Percentiles rank a stretch among this genome's conserved stretches.
Conservation (phyloP, 2,797 vertebrate species). For the Labeo calbasu region DNA sequence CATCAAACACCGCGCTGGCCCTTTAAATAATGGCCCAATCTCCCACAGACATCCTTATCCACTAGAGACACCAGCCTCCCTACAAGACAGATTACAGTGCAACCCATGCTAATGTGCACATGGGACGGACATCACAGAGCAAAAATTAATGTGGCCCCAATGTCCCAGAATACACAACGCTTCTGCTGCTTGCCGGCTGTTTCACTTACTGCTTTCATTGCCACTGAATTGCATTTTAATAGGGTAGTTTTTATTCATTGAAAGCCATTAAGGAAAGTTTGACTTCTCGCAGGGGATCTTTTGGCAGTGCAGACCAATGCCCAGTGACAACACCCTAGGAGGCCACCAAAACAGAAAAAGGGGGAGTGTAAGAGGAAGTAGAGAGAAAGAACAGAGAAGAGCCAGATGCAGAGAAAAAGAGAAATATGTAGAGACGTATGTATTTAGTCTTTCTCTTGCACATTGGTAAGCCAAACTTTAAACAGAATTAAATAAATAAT, state of each 20-base stretch:
- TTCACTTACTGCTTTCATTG: slow-evolving; percentile 83
- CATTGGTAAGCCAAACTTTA: slow-evolving; percentile 7
- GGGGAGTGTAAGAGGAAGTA: slow-evolving; percentile 9
- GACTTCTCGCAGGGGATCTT: slow-evolving; percentile 76
- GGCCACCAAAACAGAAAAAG: slow-evolving; percentile 43
- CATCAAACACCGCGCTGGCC: slow-evolving; percentile 59
- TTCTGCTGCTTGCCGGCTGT: slow-evolving; percentile 80
- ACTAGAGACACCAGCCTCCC: slow-evolving; percentile 77
- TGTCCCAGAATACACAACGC: slow-evolving; percentile 81
- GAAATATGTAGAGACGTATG: not conserved
- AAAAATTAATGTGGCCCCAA: slow-evolving; percentile 84
- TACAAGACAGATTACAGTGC: slow-evolving; percentile 83
- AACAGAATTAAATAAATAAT: not conserved
- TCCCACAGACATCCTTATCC: slow-evolving; percentile 73
- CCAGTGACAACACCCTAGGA: slow-evolving; percentile 63
- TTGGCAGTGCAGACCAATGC: slow-evolving; percentile 74
- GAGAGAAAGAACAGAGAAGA: slow-evolving; percentile 21
- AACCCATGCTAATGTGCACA: slow-evolving; percentile 84
- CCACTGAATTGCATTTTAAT: slow-evolving; percentile 87
- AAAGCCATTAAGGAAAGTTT: slow-evolving; percentile 83
- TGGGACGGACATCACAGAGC: slow-evolving; percentile 81
- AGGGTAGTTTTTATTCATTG: slow-evolving; percentile 86
- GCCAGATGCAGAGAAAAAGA: slow-evolving; percentile 8
- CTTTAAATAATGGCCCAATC: slow-evolving; percentile 77
- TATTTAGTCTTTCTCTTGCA: slow-evolving; percentile 7